phyloP scores from a whole-genome alignment of 2,113 vertebrate species.

The Crotalus horridus region DNA sequence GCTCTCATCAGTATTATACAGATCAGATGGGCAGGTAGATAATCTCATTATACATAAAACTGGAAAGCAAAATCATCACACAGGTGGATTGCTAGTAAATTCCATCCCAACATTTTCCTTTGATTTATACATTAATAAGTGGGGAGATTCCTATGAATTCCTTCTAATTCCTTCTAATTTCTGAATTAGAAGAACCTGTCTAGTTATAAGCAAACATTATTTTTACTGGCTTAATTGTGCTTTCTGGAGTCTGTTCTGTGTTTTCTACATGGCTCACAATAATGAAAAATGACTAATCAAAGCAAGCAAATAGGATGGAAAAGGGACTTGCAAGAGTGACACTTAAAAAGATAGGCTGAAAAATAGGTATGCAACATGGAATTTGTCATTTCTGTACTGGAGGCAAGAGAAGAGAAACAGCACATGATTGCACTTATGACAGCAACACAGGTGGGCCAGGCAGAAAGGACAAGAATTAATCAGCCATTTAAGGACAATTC shows the following conservation, averaged over 20 bases:
- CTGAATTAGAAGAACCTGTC: not conserved
- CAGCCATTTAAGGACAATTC: not conserved
- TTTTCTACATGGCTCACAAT: not conserved
- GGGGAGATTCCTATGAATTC: not conserved
- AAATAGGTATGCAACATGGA: not conserved
- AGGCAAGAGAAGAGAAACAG: no score
- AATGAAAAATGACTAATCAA: not conserved
- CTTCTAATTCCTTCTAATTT: no score
- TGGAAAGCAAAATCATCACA: not conserved
- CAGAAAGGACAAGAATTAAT: not conserved
- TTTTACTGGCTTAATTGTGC: not conserved
- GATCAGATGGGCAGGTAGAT: not conserved
- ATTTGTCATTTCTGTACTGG: not conserved
- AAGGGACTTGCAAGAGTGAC: not conserved
- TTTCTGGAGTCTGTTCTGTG: not conserved
- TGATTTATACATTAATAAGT: not conserved
- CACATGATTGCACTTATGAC: no score
- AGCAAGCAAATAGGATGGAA: not conserved
- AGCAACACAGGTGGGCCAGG: not conserved
- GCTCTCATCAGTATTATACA: not conserved
- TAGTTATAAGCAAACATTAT: not conserved
- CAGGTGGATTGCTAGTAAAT: not conserved
- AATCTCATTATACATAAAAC: not conserved
- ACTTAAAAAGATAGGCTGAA: not conserved
- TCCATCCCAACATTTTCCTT: not conserved